These are phyloP conservation scores for Drosophila hamatofila DNA, from an alignment of 2,888 invertebrate species.

Conservation along the genomic window DNA sequence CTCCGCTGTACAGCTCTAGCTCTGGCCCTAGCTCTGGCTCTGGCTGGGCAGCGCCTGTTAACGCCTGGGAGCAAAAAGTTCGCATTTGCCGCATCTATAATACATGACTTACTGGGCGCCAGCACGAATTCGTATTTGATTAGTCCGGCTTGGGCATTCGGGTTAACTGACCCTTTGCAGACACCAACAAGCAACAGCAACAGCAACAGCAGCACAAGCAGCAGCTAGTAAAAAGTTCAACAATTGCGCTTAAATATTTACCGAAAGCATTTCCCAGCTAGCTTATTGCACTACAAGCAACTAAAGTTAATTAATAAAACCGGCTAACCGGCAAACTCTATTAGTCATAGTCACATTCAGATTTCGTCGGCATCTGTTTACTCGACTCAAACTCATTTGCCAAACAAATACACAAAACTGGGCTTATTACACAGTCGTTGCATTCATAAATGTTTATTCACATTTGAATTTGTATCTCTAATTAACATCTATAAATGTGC, in stretches of 20 bases:
- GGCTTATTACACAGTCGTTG: conserved; percentile 18
- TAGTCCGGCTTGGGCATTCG: conserved; percentile 41
- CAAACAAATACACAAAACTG: conserved; percentile 24
- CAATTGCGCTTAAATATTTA: conserved; percentile 51
- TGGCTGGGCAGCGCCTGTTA: conserved; percentile 20
- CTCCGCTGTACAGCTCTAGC: conserved; percentile 40
- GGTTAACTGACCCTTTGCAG: conserved; percentile 70
- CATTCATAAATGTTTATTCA: conserved; percentile 32
- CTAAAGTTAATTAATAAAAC: conserved; percentile 46
- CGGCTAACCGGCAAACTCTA: conserved; percentile 33
- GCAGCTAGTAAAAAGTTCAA: conserved; percentile 25
- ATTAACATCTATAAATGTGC: conserved; percentile 15
- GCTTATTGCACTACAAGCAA: conserved; percentile 20
- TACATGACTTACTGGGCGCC: conserved; percentile 55
- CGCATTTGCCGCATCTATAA: conserved; percentile 73
- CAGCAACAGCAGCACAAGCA: neutral
- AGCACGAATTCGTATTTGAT: conserved; percentile 53
- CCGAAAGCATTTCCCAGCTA: conserved; percentile 42
- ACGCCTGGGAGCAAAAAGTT: conserved; percentile 55
- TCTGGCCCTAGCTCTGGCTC: neutral
- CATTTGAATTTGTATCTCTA: conserved; percentile 19
- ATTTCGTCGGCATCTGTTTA: conserved; percentile 30
- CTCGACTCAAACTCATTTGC: conserved; percentile 50
- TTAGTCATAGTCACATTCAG: neutral
- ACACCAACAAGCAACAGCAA: conserved; percentile 24